Evolutionary conservation across 2,113 vertebrate species (phyloP).

Genomic region (Clupea harengus): DNA sequence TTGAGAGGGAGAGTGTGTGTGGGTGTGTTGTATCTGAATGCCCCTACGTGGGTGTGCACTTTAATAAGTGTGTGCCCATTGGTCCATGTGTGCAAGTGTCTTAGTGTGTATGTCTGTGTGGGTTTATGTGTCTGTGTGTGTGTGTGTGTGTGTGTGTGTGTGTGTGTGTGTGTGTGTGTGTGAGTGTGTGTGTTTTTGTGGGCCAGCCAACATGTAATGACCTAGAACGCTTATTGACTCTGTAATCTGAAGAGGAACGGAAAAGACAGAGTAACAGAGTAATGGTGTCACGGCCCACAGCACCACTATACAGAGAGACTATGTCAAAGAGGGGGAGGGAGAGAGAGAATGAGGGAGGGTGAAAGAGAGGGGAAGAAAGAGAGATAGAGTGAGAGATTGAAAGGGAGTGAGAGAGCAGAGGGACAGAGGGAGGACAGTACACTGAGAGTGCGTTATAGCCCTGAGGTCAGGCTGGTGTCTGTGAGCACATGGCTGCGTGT

Average conservation of each 20-base stretch:
- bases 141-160: conserved; percentile 24
- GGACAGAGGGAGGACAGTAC: too few relatives aligned
- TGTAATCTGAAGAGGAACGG: not conserved
- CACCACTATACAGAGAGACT: not conserved
- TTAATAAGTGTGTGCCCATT: not conserved
- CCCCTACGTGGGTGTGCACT: not conserved
- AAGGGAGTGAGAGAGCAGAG: not conserved
- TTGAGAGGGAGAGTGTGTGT: not conserved
- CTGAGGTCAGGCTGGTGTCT: too few relatives aligned
- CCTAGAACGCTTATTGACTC: conserved; percentile 24
- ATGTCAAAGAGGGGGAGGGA: not conserved
- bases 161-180: conserved; percentile 37
- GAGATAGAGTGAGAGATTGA: not conserved
- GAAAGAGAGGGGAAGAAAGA: not conserved
- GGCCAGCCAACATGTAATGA: conserved; percentile 31
- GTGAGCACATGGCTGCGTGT: too few relatives aligned
- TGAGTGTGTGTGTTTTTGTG: conserved; percentile 22
- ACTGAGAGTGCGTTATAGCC: too few relatives aligned
- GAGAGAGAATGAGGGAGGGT: not conserved
- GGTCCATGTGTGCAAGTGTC: not conserved
- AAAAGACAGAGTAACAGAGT: not conserved
- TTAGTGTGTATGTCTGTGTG: not conserved
- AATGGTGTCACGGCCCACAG: not conserved
- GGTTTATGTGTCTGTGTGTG: conserved; percentile 15
- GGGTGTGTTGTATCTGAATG: not conserved